Base-by-base conservation (phyloP, 2,797 vertebrate genomes). In the Myotis planiceps region DNA sequence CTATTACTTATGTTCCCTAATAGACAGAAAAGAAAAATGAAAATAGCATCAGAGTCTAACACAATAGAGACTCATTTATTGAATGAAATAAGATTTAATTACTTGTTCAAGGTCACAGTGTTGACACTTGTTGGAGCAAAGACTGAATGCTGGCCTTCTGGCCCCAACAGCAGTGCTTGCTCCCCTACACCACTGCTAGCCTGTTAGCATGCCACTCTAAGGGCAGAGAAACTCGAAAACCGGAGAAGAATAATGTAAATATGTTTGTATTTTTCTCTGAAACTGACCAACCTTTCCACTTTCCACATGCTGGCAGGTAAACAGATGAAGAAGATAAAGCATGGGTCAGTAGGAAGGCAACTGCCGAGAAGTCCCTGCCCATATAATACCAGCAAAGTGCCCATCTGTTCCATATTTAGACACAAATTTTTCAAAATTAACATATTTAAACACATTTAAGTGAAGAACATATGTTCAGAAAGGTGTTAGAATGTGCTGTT, bases 351-450 rank as follows among this genome's bases (percentile, higher is more conserved):
- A 51, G 34, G 32, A 95, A 63, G 60, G 9, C 45, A 53, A 76
- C 37, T 60, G 34, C 75, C 55, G 47, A 92, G 79, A 65, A 75
- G 85, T 75, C 55, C 16, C 49, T 83, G 29, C 19, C 49, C 23
- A 39, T 66, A 86, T 60, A 51, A 34, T 34, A 47, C 53, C n/a
- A 80, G 37, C 69, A 72, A 18, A 27, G 60, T 87, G 25, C 14
- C 75, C 75, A 80, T 92, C 83, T 97, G 96, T 80, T 96, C 68
- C 83, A 39, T 72, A 85, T 47, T 78, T 66, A 94, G 47, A 58
- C 19, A 29, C n/a, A 90, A 19, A 74, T 92, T 95, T 97, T 94
- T 93, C 87, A 96, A 92, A 94, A 90, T 94, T 90, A 96, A 85
- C 32, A 55, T 63, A 84, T 68, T 89, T 90, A 74, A 42, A 27